Percentiles rank a stretch among this genome's conserved stretches.
Evolutionary conservation across 2,113 vertebrate species (phyloP).

Genomic region (Hippocampus mohnikei): DNA sequence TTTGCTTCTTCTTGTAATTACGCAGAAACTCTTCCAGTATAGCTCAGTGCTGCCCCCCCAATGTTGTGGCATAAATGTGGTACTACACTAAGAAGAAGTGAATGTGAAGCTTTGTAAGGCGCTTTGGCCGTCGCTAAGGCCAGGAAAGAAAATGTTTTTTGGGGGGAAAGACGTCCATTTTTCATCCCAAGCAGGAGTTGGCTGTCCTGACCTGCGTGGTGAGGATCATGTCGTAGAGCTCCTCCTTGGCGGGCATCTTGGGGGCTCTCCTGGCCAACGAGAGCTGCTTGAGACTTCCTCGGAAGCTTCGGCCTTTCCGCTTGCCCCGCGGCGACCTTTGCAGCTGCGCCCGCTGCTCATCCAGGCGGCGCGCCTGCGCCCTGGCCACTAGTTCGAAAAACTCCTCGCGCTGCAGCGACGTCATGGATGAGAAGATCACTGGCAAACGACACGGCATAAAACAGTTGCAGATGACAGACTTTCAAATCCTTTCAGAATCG

Average conservation of each 20-base stretch:
- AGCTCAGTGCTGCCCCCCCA: too few species aligned
- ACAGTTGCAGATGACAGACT: too few species aligned
- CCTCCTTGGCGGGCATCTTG: slow-evolving; percentile 64
- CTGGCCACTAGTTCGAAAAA: slow-evolving; percentile 83
- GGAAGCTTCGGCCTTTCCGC: slow-evolving; percentile 55
- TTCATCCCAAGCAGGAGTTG: too few species aligned
- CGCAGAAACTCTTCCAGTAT: too few species aligned
- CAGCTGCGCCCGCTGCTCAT: slow-evolving; percentile 81
- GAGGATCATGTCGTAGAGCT: slow-evolving; percentile 84
- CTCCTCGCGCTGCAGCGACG: slow-evolving; percentile 83
- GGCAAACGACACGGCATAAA: neutral
- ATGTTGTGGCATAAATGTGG: too few species aligned
- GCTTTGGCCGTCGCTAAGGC: too few species aligned
- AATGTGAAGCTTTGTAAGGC: too few species aligned
- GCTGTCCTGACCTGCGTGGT: slow-evolving; percentile 72
- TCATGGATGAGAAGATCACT: slow-evolving; percentile 82
- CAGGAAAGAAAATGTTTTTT: too few species aligned
- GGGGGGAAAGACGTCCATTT: neutral
- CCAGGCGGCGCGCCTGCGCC: slow-evolving; percentile 79
- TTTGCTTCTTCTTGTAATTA: too few species aligned
- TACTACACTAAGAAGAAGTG: too few species aligned
- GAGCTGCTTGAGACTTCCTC: slow-evolving; percentile 66
- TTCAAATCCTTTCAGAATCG: too few species aligned
- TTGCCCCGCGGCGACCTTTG: slow-evolving; percentile 26
- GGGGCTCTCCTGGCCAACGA: slow-evolving; percentile 39